Base-by-base conservation (phyloP, 2,888 invertebrate genomes). In the Hetaerina titia region DNA sequence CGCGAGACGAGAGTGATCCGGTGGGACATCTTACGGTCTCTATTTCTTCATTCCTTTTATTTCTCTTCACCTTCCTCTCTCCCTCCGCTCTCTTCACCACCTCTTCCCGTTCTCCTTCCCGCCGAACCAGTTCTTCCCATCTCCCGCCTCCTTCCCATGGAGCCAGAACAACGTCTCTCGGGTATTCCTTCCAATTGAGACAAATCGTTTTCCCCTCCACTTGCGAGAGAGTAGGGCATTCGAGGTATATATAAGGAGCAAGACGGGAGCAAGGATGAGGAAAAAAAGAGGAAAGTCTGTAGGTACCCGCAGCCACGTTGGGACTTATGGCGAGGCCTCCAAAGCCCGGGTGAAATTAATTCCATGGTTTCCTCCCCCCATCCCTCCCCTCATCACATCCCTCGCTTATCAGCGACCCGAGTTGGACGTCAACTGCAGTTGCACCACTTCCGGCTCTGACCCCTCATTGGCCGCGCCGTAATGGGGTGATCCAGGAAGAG, bases 391-490 rank as follows among this genome's bases (percentile, higher is more conserved):
- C 7, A 11, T 31, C 81, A 25, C 6, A 25, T 31, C 25, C 31
- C 25, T 9, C 64, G 90, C 90, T 92, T 92, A 92, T 92, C 92
- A 74, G 69, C 74, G 74, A 31, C 92, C 74, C 13, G 56, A 22
- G 92, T 64, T 56, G 64, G 69, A 63, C 90, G 90, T 90, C 90
- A 90, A 31, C 63, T 92, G 92, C 92, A 92, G 92, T 92, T 92
- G 92, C 69, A 56, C 92, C 57, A 22, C 92, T 69, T 92, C 92
- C 90, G 90, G 22, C 63, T 60, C 64, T 90, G 90, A 90, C 64
- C 90, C 64, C 64, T 64, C 64, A 63, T 90, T 90, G 90, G 64
- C 8, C 45, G 64, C 56, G 64, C 6, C 63, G 31, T 90, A 90
- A 90, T 90, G 64, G 31, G 90, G 90, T 57, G 92, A 56, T 64